phyloP scores from a whole-genome alignment of 92 coral and sea anemone species.

The Phenganax marumi region DNA sequence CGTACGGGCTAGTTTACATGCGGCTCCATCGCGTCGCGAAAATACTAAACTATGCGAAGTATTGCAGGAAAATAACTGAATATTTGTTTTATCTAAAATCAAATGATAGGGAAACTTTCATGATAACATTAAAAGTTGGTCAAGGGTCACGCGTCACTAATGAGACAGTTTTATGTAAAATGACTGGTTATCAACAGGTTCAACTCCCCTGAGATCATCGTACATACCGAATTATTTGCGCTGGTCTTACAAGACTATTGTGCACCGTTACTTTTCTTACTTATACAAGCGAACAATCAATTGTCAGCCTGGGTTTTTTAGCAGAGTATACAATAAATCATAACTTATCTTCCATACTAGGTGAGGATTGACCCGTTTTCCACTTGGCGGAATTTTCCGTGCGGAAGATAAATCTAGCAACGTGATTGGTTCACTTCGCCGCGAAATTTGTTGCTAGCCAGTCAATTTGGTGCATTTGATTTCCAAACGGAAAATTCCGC shows the following conservation, averaged over 20 bases:
- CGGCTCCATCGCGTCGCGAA: background rate
- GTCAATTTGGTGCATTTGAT: too few species aligned
- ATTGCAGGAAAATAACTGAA: background rate
- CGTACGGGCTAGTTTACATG: background rate
- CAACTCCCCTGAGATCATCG: background rate
- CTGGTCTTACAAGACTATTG: too few species aligned
- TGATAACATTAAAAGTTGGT: background rate
- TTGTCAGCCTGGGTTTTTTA: background rate
- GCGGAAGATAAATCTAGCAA: too few species aligned
- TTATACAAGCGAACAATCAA: background rate
- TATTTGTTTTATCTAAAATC: background rate
- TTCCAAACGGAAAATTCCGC: too few species aligned
- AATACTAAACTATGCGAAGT: background rate
- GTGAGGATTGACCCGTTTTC: background rate
- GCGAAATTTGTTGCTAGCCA: too few species aligned
- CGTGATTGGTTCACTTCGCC: too few species aligned
- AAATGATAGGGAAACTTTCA: background rate
- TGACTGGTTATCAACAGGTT: background rate
- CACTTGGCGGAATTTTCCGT: too few species aligned
- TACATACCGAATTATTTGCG: too few species aligned
- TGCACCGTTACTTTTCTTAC: background rate
- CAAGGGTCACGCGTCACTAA: too few species aligned
- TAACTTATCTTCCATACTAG: background rate
- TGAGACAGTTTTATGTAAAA: too few species aligned
- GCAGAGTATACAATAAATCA: background rate